Evolutionary conservation across 2,797 vertebrate genomes (phyloP).

Genomic region (Oreortyx pictus): DNA sequence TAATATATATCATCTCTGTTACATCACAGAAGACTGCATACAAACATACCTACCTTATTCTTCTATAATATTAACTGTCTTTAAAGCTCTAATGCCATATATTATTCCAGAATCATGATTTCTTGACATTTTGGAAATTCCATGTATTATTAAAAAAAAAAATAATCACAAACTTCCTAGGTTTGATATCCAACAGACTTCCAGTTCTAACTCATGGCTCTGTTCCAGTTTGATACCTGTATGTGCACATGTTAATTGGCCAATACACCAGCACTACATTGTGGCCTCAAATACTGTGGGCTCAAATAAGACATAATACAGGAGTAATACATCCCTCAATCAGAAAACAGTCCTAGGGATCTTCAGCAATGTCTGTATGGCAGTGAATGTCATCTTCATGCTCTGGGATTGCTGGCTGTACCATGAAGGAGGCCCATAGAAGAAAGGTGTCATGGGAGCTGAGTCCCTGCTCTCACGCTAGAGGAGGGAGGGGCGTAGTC

Average conservation of each 20-base stretch:
- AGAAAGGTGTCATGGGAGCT: neutral
- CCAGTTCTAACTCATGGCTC: neutral
- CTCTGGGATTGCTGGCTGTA: neutral
- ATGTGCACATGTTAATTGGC: neutral
- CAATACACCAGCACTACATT: neutral
- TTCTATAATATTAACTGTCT: neutral
- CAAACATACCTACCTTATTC: neutral
- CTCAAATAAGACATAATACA: neutral
- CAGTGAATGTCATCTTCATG: neutral
- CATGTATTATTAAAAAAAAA: neutral
- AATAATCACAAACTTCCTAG: neutral
- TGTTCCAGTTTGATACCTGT: neutral
- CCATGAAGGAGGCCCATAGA: neutral
- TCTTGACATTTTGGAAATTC: neutral
- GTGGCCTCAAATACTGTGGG: neutral
- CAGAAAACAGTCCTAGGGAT: neutral
- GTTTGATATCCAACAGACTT: neutral
- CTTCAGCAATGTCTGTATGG: neutral
- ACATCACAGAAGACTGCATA: neutral
- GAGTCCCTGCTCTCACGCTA: neutral
- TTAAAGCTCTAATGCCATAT: slow-evolving; percentile 2
- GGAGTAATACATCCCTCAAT: neutral
- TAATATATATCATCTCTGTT: neutral
- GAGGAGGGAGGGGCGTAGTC: neutral
- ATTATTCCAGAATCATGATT: neutral